phyloP scores from a whole-genome alignment of 2,113 vertebrate species.

The Phasianus colchicus region DNA sequence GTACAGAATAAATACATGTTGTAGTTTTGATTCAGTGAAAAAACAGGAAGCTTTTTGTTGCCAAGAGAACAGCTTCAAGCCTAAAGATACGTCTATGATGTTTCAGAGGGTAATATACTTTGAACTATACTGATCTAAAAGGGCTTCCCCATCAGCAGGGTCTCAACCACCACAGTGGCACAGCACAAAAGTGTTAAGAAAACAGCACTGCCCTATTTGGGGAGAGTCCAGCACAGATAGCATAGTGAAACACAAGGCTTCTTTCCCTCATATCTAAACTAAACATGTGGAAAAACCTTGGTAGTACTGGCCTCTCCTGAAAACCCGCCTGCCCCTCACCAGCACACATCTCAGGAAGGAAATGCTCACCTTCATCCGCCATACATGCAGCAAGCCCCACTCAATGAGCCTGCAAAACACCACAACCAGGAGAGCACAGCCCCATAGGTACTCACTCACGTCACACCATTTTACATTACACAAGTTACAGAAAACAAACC shows the following conservation, averaged over 20 bases:
- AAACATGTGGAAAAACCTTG: background rate
- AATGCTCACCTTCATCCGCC: background rate
- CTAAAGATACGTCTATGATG: background rate
- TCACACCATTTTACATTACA: background rate
- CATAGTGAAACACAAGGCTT: background rate
- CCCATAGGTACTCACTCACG: background rate
- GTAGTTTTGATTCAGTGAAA: background rate
- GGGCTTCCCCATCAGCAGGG: background rate
- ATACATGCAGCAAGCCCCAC: background rate
- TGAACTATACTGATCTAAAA: background rate
- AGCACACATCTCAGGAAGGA: background rate
- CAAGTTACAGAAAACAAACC: background rate
- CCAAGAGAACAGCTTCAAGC: background rate
- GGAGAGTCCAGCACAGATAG: background rate
- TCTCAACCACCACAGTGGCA: background rate
- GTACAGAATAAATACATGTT: background rate
- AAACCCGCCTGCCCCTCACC: background rate
- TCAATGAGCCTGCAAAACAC: no score
- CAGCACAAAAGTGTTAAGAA: background rate
- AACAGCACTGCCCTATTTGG: background rate
- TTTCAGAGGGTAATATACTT: background rate
- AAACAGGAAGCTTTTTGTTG: background rate
- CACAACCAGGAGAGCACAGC: fast-evolving
- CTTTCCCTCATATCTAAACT: background rate
- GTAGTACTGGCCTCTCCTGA: background rate